Evolutionary conservation across 2,797 vertebrate genomes (phyloP).

Genomic region (Steatocranus sp.): DNA sequence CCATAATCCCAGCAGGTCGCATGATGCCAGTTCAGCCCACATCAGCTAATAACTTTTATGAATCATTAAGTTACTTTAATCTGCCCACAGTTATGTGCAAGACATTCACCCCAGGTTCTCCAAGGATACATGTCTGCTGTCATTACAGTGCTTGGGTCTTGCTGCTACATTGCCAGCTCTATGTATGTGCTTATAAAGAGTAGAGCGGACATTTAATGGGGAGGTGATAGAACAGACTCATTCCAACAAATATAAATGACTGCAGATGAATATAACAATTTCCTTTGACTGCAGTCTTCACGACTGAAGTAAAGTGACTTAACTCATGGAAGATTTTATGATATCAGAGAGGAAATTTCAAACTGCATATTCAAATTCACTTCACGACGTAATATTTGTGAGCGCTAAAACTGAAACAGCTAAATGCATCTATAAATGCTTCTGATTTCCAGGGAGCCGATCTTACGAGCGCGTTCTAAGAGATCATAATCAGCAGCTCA

Average conservation of each 20-base stretch:
- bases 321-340: not conserved
- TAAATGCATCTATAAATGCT: not conserved
- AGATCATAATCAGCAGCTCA: not conserved
- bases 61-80: not conserved
- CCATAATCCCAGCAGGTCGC: not conserved
- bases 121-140: not conserved
- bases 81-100: not conserved
- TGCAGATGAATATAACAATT: not conserved
- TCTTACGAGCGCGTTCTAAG: not conserved
- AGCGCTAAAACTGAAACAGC: not conserved
- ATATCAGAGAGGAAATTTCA: not conserved
- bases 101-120: not conserved
- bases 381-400: not conserved
- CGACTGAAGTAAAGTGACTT: not conserved
- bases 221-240: not conserved
- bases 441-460: not conserved
- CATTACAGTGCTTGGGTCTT: not conserved
- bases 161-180: not conserved
- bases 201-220: not conserved
- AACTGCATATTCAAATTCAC: not conserved
- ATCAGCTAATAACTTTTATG: not conserved
- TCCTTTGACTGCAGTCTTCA: not conserved
- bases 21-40: not conserved
- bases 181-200: not conserved
- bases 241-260: not conserved